phyloP scores from a whole-genome alignment of 2,113 vertebrate genomes.

The Glaucomys volans region DNA sequence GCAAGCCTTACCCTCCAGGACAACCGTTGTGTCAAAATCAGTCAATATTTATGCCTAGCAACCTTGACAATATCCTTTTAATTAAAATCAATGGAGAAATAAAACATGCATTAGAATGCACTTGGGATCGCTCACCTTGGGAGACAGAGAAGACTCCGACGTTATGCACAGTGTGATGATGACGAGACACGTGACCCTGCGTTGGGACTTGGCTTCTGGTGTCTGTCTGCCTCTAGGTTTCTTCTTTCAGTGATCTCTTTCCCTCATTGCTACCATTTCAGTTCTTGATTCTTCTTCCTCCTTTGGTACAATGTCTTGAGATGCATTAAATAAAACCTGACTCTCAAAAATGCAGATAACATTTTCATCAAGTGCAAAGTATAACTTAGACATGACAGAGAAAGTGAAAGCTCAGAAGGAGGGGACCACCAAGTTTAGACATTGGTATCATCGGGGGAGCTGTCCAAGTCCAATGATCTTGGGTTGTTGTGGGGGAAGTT shows the following conservation, averaged over 20 bases:
- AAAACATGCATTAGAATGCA: slow-evolving; percentile 78
- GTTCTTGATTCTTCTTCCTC: background rate
- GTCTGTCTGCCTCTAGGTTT: background rate
- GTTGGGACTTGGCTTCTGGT: background rate
- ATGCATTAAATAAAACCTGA: background rate
- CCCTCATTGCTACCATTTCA: background rate
- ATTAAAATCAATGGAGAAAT: slow-evolving; percentile 83
- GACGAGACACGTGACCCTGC: background rate
- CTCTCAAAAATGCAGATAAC: background rate
- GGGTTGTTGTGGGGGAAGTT: no score
- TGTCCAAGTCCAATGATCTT: background rate
- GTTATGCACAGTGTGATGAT: background rate
- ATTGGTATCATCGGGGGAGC: accelerated
- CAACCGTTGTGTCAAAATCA: background rate
- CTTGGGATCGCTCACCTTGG: slow-evolving; percentile 54
- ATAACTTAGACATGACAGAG: background rate
- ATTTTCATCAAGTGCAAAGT: background rate
- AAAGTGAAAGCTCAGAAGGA: background rate
- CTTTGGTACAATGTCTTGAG: background rate
- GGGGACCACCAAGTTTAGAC: background rate
- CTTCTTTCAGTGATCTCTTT: background rate
- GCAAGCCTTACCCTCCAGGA: slow-evolving; percentile 16
- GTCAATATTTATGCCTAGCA: slow-evolving; percentile 81
- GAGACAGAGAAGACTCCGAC: background rate
- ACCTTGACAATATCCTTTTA: slow-evolving; percentile 79